Evolutionary conservation across 2,888 invertebrate species (phyloP).

Genomic region (Caenorhabditis sp.): DNA sequence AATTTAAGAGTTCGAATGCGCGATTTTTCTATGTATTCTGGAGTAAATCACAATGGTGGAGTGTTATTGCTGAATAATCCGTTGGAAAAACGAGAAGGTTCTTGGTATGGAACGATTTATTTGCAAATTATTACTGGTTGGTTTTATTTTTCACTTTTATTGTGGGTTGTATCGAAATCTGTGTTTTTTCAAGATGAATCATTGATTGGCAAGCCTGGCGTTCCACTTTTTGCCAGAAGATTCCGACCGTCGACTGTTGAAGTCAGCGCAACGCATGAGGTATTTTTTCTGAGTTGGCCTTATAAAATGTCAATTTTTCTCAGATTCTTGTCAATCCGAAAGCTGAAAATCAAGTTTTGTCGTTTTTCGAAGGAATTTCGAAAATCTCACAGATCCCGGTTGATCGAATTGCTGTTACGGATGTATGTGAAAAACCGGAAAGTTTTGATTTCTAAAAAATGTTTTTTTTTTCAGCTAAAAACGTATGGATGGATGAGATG

Average conservation of each 20-base stretch:
- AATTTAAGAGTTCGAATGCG: slow-evolving; percentile 51
- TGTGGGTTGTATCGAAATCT: too few relatives aligned
- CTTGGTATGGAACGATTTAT: slow-evolving; percentile 34
- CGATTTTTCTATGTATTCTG: slow-evolving; percentile 13
- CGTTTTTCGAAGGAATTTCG: slow-evolving; percentile 29
- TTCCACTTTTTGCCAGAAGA: slow-evolving; percentile 41
- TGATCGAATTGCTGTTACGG: slow-evolving; percentile 44
- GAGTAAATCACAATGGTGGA: not conserved
- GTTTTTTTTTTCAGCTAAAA: slow-evolving; percentile 17
- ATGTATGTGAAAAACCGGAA: too few relatives aligned
- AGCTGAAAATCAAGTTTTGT: slow-evolving; percentile 20
- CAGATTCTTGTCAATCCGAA: slow-evolving; percentile 23
- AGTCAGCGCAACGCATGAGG: slow-evolving; percentile 33
- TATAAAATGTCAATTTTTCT: too few relatives aligned
- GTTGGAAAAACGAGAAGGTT: slow-evolving; percentile 10
- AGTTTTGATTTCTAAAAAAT: slow-evolving; percentile 9
- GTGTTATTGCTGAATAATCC: slow-evolving; percentile 35
- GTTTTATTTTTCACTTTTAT: not conserved
- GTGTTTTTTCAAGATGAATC: too few relatives aligned
- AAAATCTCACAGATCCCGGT: slow-evolving; percentile 34
- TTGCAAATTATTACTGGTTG: slow-evolving; percentile 49
- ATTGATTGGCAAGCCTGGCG: slow-evolving; percentile 37
- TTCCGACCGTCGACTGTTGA: slow-evolving; percentile 49
- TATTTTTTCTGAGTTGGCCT: too few relatives aligned
- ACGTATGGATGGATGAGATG: slow-evolving; percentile 47